Evolutionary conservation across 2,797 vertebrate species (phyloP).

Genomic region (Sebastes taczanowskii): DNA sequence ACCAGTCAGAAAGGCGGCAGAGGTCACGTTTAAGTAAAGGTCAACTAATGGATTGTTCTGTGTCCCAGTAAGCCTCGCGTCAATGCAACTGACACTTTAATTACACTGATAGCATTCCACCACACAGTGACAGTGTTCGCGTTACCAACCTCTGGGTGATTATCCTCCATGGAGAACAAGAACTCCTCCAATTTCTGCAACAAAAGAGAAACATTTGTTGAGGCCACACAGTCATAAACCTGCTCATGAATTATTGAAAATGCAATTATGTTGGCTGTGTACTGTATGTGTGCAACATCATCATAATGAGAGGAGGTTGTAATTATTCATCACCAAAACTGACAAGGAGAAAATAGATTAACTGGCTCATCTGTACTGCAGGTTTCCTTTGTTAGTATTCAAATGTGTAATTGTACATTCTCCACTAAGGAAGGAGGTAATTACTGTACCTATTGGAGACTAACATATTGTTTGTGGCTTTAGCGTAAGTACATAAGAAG

Average conservation of each 20-base stretch:
- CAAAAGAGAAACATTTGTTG: conserved; percentile 67
- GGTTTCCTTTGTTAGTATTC: conserved; percentile 64
- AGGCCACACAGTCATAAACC: conserved; percentile 65
- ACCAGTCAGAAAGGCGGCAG: conserved; percentile 14
- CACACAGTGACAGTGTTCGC: conserved; percentile 7
- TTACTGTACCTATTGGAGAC: conserved; percentile 61
- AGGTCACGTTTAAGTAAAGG: conserved; percentile 63
- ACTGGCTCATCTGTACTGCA: conserved; percentile 63
- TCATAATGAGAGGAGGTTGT: conserved; percentile 63
- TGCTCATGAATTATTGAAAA: conserved; percentile 79
- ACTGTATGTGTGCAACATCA: conserved; percentile 64
- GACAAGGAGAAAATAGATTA: conserved; percentile 68
- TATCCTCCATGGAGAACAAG: conserved; percentile 84
- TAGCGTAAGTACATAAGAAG: conserved; percentile 44
- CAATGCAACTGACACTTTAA: conserved; percentile 36
- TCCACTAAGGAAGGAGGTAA: conserved; percentile 61
- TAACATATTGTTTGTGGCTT: conserved; percentile 62
- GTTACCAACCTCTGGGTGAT: conserved; percentile 81
- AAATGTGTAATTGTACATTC: conserved; percentile 62
- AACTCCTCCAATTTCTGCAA: conserved; percentile 84
- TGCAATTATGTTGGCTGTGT: conserved; percentile 66
- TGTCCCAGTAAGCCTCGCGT: conserved; percentile 8
- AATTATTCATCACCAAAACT: conserved; percentile 79
- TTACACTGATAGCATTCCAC: conserved; percentile 41
- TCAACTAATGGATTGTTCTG: conserved; percentile 44